Base-by-base conservation (phyloP, 2,113 vertebrate species). In the Dasypus novemcinctus region DNA sequence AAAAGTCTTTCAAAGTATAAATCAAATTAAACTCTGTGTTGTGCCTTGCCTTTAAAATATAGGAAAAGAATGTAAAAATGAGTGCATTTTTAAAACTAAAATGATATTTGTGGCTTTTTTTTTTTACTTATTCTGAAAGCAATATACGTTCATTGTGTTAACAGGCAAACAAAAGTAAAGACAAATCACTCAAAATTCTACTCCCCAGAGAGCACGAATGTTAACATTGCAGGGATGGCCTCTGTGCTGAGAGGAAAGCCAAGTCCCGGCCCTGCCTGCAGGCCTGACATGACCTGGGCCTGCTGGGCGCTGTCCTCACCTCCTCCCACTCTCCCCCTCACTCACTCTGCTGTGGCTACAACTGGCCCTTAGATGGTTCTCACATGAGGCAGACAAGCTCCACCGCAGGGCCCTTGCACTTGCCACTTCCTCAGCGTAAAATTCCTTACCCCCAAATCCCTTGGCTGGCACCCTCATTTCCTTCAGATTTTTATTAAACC, bases 1-100 rank as follows among this genome's bases (percentile, higher is more conserved):
- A 69, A 76, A 57, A 61, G 49, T 20, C 49, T 59, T 91, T 31
- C 43, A 64, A 90, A 93, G 29, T 75, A 63, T 33, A 91, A 89
- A 75, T 49, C 9, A 18, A 54, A 61, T 66, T n/a, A 54, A 29
- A 18, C 52, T 49, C 66, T 46, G 66, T 63, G 52, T 61, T 63
- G 66, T 63, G 27, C 85, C 91, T 27, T 63, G 21, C 43, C 41
- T 49, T 41, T 4, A 54, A 87, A 64, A 36, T 31, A 18, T 0
- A 49, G 15, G 68, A 12, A 4, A 46, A 52, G 79, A 49, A 38
- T 43, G 61, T 14, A 75, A 69, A 95, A 71, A 33, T 23, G 36
- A 7, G 64, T 1, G 46, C 20, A 12, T 69, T 66, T 94, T 74
- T 61, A 27, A 81, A 87, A 61, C 49, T 36, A 61, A 63, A 80